phyloP scores from a whole-genome alignment of 2,888 invertebrate species.

The Leptinotarsa rubiginosa region DNA sequence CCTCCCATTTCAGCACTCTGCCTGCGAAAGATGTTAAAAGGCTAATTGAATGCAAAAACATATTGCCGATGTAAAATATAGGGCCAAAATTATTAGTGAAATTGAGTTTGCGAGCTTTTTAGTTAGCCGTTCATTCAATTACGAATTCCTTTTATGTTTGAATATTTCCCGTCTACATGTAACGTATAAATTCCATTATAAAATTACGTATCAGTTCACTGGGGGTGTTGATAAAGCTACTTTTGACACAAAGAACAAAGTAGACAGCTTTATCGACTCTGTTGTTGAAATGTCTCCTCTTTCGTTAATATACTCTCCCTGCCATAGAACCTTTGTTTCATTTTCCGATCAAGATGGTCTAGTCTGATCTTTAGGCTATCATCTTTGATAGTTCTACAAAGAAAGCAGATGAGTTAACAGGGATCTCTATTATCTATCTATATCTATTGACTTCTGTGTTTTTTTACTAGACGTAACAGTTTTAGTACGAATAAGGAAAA shows the following conservation, averaged over 20 bases:
- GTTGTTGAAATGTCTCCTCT: slow-evolving; percentile 24
- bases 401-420: too few species aligned
- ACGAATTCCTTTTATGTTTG: slow-evolving; percentile 60
- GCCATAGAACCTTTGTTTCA: neutral
- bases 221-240: slow-evolving; percentile 61
- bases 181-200: slow-evolving; percentile 62
- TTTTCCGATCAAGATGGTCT: neutral
- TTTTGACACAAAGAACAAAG: slow-evolving; percentile 55
- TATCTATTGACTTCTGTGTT: too few species aligned
- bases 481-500: too few species aligned
- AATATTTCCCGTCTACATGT: slow-evolving; percentile 60
- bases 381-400: neutral
- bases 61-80: slow-evolving; percentile 42
- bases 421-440: neutral
- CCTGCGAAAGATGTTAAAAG: slow-evolving; percentile 20
- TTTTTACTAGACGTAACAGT: too few species aligned
- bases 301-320: neutral
- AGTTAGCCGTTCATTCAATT: slow-evolving; percentile 59
- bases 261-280: slow-evolving; percentile 26
- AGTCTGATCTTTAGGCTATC: neutral
- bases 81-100: slow-evolving; percentile 45
- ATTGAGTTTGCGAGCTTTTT: slow-evolving; percentile 61
- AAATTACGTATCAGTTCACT: slow-evolving; percentile 60
- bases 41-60: slow-evolving; percentile 15
- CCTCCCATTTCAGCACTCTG: slow-evolving; percentile 17